These are phyloP conservation scores for Neuroscelio doddi DNA, from an alignment of 2,888 invertebrate species.

Conservation along the genomic window DNA sequence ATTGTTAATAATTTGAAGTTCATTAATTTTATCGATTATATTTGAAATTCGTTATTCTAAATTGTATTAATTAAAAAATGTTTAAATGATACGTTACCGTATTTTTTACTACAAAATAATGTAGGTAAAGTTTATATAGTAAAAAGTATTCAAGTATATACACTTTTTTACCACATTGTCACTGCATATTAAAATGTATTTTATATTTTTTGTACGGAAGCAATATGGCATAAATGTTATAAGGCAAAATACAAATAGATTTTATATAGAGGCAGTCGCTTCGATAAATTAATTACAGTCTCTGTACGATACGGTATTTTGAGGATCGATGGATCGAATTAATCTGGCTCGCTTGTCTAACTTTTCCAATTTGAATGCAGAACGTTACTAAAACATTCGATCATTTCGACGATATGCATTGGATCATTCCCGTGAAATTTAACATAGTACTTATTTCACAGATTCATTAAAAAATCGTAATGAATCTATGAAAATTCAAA, in stretches of 20 bases:
- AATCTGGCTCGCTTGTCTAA: neutral
- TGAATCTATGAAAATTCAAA: neutral
- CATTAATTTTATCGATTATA: too few relatives aligned
- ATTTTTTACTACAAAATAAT: too few relatives aligned
- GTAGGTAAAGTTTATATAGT: too few relatives aligned
- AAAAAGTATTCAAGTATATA: too few relatives aligned
- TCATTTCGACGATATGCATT: neutral
- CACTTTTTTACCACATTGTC: too few relatives aligned
- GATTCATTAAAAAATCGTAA: conserved; percentile 1
- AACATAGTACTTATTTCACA: neutral
- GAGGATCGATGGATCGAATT: neutral
- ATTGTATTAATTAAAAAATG: too few relatives aligned
- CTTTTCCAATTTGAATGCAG: neutral
- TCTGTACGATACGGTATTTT: neutral
- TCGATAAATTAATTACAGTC: neutral
- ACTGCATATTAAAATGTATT: too few relatives aligned
- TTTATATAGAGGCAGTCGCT: neutral
- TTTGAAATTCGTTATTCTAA: too few relatives aligned
- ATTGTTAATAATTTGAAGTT: too few relatives aligned
- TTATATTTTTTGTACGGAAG: too few relatives aligned
- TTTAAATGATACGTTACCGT: too few relatives aligned
- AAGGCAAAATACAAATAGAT: too few relatives aligned
- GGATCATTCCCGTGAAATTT: neutral
- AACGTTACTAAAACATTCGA: neutral
- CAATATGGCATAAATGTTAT: neutral